Evolutionary conservation across 2,113 vertebrate genomes (phyloP).

Genomic region (Anser cygnoides): DNA sequence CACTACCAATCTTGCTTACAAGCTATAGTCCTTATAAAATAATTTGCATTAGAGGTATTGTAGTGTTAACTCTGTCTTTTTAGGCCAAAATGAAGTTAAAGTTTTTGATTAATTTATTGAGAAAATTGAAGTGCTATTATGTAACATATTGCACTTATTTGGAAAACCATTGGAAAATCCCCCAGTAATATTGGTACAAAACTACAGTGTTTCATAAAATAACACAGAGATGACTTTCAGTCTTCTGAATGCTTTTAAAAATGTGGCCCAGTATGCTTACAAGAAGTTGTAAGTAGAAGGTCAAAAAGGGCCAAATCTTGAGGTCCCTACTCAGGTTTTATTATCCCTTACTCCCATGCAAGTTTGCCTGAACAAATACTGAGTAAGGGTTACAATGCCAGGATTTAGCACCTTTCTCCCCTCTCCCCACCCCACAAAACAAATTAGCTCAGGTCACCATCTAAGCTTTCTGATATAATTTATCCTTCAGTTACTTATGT

Average conservation of each 20-base stretch:
- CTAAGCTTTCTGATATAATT: conserved; percentile 60
- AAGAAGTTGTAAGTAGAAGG: neutral
- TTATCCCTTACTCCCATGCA: neutral
- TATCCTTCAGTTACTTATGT: conserved; percentile 62
- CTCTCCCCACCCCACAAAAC: neutral
- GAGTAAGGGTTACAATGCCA: conserved; percentile 25
- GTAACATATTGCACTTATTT: neutral
- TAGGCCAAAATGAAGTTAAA: neutral
- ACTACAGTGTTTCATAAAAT: neutral
- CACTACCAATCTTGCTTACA: neutral
- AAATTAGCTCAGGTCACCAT: conserved; percentile 37
- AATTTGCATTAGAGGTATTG: neutral
- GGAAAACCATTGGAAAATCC: neutral
- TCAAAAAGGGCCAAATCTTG: neutral
- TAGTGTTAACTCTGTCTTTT: neutral
- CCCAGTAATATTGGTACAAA: neutral
- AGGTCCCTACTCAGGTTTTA: neutral
- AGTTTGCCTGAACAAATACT: conserved; percentile 32
- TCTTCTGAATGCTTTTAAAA: conserved; percentile 11
- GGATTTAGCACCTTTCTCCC: neutral
- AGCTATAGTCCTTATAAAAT: neutral
- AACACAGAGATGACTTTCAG: neutral
- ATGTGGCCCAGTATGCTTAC: neutral
- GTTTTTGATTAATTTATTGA: neutral
- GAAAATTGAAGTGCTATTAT: neutral